Base-by-base conservation (phyloP, 1,140 invertebrate species). In the Heliconius melpomene region DNA sequence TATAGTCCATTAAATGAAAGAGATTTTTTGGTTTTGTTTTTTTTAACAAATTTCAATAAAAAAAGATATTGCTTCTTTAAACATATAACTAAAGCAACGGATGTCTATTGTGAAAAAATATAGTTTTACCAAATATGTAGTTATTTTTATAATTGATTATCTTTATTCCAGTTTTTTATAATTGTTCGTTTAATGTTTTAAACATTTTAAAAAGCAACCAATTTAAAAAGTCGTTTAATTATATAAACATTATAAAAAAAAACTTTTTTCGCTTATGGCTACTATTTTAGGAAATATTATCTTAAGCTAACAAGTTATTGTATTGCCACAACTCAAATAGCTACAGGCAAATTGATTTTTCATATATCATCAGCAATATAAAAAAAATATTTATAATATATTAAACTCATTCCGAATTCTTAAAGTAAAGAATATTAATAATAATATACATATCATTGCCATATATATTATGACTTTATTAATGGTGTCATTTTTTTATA, bases 271-370 rank as follows among this genome's bases (percentile, higher is more conserved):
- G 74, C 74, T 75, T 54, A 75, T 75, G 74, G 74, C 74, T 57
- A 75, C 54, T 57, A 72, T 57, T 29, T 75, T 75, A 75, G 46
- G 74, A 36, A 57, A 26, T 54, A 46, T 46, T 46, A 54, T 36
- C 54, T 75, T 57, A 75, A 32, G 9, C 74, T 75, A 75, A 32
- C 23, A 75, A 13, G 18, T 76, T 76, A 76, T 76, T 76, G 75
- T 76, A 76, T 76, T 76, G 75, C 60, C 75, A 76, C 75, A 74
- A 74, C 72, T 74, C 1, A 74, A 52, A 23, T 50, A 66, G 23
- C 60, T 16, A 66, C 60, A 66, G 60, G 60, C 60, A 66, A 66
- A 66, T 29, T 16, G 23, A 29, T 13, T 66, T 66, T 16, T 26
- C 11, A 36, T 26, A 26, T 26, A 16, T 66, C 2, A 60, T 29